Conservation (phyloP, 2,888 invertebrate species). For the Apodemia mormo region DNA sequence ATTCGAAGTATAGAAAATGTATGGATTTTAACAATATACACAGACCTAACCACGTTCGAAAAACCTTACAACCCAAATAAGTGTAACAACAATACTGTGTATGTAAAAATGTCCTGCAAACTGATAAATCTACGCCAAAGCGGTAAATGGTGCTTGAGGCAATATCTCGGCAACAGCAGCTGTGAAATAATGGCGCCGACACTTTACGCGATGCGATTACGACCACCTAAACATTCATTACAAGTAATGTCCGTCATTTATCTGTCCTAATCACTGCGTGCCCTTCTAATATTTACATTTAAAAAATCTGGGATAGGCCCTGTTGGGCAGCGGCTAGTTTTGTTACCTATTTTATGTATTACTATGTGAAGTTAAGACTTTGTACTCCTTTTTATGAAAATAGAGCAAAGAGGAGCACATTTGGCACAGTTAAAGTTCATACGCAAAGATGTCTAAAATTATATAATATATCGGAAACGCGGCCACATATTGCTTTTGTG, state of each 20-base stretch:
- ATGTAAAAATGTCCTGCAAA: conserved; percentile 51
- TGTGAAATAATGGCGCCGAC: conserved; percentile 78
- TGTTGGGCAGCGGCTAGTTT: conserved; percentile 1
- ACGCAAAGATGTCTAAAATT: too few relatives aligned
- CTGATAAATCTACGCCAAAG: conserved; percentile 66
- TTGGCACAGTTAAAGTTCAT: too few relatives aligned
- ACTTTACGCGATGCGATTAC: conserved; percentile 81
- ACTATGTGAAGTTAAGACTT: too few relatives aligned
- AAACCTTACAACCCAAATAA: not conserved
- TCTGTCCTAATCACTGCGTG: conserved; percentile 77
- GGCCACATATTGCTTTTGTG: too few relatives aligned
- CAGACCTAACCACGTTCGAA: too few relatives aligned
- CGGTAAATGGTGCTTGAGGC: conserved; percentile 70
- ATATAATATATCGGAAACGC: too few relatives aligned
- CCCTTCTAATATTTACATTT: conserved; percentile 39
- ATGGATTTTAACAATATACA: too few relatives aligned
- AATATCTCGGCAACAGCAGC: conserved; percentile 79
- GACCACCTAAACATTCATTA: conserved; percentile 82
- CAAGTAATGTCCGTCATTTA: conserved; percentile 81
- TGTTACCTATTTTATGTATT: not conserved
- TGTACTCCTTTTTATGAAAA: too few relatives aligned
- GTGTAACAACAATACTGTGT: conserved; percentile 40
- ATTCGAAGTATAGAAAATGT: too few relatives aligned
- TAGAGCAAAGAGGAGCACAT: too few relatives aligned
- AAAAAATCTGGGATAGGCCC: conserved; percentile 27